phyloP scores from a whole-genome alignment of 1,140 invertebrate genomes.

The Caerostris darwini region DNA sequence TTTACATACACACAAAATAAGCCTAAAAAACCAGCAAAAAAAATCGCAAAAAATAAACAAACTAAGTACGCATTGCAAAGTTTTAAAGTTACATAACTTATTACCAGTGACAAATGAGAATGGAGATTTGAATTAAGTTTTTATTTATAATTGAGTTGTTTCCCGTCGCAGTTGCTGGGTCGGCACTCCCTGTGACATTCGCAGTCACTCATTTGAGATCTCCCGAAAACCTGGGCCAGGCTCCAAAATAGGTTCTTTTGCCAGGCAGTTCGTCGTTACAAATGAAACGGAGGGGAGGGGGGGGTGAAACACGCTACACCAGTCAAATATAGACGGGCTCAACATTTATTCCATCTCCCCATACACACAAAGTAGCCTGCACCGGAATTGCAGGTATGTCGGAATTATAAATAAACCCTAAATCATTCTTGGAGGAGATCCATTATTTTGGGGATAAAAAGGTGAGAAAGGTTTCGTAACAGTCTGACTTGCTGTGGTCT shows the following conservation, averaged over 20 bases:
- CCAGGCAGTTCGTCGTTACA: background rate
- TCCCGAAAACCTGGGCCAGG: slow-evolving; percentile 32
- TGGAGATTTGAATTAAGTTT: slow-evolving; percentile 3
- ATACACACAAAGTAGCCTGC: slow-evolving; percentile 35
- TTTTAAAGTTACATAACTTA: background rate
- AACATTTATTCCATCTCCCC: slow-evolving; percentile 52
- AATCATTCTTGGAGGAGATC: slow-evolving; percentile 33
- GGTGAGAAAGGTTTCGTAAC: background rate
- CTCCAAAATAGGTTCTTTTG: slow-evolving; percentile 54
- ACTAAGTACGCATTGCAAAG: background rate
- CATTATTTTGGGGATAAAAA: slow-evolving; percentile 27
- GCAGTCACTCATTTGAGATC: slow-evolving; percentile 69
- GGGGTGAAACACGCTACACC: slow-evolving; percentile 10
- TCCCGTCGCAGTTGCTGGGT: background rate
- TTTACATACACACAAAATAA: background rate
- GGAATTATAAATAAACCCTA: slow-evolving; percentile 38
- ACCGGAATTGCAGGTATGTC: background rate
- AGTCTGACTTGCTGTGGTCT: no score
- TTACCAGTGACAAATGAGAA: slow-evolving; percentile 27
- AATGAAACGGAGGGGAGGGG: slow-evolving; percentile 1
- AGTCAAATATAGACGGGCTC: slow-evolving; percentile 68
- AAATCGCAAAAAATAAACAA: background rate
- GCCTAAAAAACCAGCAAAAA: no score
- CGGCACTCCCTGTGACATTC: slow-evolving; percentile 53
- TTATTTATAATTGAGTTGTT: slow-evolving; percentile 20